Evolutionary conservation across 2,888 invertebrate genomes (phyloP).

Genomic region (Eristalis arbustorum): DNA sequence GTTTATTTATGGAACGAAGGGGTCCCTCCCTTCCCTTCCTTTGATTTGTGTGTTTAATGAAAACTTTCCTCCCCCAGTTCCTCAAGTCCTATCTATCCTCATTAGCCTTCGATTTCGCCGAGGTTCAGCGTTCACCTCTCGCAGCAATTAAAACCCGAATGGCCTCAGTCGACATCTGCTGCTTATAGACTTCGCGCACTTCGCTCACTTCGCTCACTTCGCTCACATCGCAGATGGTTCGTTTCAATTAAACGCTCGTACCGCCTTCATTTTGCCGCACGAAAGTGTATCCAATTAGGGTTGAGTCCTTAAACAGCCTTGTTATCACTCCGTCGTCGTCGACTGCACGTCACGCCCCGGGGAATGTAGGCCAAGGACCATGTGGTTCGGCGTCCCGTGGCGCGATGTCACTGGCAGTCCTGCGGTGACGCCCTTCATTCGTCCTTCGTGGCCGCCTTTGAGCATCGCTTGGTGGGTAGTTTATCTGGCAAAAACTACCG

Average conservation of each 20-base stretch:
- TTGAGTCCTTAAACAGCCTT: not conserved
- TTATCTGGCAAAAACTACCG: not conserved
- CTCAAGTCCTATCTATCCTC: not conserved
- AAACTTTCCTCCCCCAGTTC: not conserved
- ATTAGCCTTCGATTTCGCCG: not conserved
- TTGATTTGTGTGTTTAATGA: not conserved
- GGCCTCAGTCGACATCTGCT: not conserved
- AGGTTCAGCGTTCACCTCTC: too few species aligned
- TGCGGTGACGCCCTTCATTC: not conserved
- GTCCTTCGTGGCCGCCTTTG: not conserved
- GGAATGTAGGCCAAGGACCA: not conserved
- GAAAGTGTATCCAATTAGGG: not conserved
- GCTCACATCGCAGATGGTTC: not conserved
- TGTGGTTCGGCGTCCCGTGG: not conserved
- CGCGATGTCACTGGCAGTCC: not conserved
- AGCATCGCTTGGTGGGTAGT: not conserved
- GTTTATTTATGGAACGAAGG: slow-evolving; percentile 1
- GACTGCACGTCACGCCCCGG: not conserved
- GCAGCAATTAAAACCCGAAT: too few species aligned
- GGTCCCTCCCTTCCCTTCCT: not conserved
- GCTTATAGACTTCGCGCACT: not conserved
- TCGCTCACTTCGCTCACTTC: too few species aligned
- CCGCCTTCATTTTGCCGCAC: not conserved
- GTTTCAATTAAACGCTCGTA: not conserved
- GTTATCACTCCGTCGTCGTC: not conserved